Conservation (phyloP, 2,888 invertebrate species). For the Noctua comes region DNA sequence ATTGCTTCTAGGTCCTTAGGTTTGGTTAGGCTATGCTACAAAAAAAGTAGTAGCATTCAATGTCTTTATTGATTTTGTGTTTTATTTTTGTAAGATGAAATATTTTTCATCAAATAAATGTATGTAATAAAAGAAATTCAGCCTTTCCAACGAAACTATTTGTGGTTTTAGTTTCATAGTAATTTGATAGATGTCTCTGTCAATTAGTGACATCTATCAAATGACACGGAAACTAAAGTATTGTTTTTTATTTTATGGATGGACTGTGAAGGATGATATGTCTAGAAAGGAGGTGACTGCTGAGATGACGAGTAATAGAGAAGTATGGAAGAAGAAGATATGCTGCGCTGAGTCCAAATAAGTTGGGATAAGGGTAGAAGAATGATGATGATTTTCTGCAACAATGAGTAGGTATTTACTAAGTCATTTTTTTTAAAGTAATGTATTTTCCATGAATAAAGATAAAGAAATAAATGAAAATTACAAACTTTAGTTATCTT, state of each 20-base stretch:
- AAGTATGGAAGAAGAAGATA: not conserved
- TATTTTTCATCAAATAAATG: not conserved
- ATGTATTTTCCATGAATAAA: not conserved
- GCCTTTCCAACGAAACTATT: not conserved
- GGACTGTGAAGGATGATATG: not conserved
- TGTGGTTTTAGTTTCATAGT: not conserved
- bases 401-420: not conserved
- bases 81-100: too few relatives aligned
- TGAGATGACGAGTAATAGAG: not conserved
- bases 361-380: not conserved
- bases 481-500: not conserved
- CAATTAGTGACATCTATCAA: too few relatives aligned
- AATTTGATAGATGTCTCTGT: slow-evolving; percentile 1
- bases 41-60: not conserved
- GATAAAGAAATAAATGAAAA: too few relatives aligned
- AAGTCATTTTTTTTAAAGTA: not conserved
- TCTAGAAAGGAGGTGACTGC: not conserved
- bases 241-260: too few relatives aligned
- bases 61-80: not conserved
- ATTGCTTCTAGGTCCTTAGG: fast-evolving
- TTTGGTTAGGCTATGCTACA: not conserved
- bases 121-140: not conserved
- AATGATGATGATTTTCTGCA: not conserved
- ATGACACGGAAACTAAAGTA: not conserved
- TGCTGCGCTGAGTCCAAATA: not conserved